Base-by-base conservation (phyloP, 2,888 invertebrate genomes). In the Apotomis turbidana region DNA sequence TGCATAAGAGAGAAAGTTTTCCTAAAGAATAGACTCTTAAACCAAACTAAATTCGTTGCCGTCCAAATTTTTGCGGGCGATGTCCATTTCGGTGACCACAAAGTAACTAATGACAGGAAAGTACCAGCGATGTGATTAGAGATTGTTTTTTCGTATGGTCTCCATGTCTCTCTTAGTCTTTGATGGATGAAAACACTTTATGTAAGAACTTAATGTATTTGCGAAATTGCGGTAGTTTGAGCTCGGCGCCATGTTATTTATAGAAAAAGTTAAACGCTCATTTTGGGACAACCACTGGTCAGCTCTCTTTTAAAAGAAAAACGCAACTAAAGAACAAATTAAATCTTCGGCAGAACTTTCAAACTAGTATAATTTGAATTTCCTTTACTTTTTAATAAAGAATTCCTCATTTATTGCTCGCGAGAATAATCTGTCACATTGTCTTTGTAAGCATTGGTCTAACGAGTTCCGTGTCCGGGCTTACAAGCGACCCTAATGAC, bases 21-120 rank as follows among this genome's bases (percentile, higher is more conserved):
- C 80, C 82, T 78, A 81, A 80, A 84, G 81, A 83, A 84, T 82
- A 83, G 83, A 87, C 85, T 80, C 79, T 79, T 77, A 79, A 83
- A 85, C 81, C 80, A 80, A 85, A 82, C 79, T 84, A 83, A 87
- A 85, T 87, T 85, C 85, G 81, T 85, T 84, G 85, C 84, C 81
- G 80, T 81, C 81, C 80, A 82, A 85, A 86, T 80, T 83, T 84
- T 85, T 81, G 83, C 84, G 78, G 82, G 79, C 78, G 75, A 79
- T 78, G 80, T 79, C 79, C 82, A 79, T 81, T 81, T 80, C 76
- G 78, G 78, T 79, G 80, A 89, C 90, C 90, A 86, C 89, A 87
- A 83, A 81, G 79, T 81, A 79, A 79, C 85, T 91, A 90, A 91
- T 90, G 90, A 89, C 83, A 88, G 86, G 86, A 90, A 90, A 90